phyloP scores from a whole-genome alignment of 1,140 invertebrate genomes.

The Megalopta genalis region DNA sequence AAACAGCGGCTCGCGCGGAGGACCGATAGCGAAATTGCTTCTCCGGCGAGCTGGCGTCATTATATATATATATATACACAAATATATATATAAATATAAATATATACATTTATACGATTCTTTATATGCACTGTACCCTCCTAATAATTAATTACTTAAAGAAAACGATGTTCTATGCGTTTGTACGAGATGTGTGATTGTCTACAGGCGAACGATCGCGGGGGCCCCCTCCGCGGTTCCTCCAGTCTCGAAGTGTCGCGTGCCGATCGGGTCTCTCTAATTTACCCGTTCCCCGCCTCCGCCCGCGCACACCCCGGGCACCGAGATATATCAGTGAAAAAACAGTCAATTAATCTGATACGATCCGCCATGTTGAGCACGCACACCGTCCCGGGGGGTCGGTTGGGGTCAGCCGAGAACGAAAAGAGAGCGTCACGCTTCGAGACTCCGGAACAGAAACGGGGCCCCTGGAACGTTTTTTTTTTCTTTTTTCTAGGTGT shows the following conservation, averaged over 20 bases:
- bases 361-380: background rate
- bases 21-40: constrained; percentile 78
- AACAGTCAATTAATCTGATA: constrained; percentile 40
- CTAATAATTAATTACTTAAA: constrained; percentile 65
- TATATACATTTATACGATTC: constrained; percentile 77
- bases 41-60: constrained; percentile 79
- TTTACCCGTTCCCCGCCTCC: too few species aligned
- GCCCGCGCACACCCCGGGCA: background rate
- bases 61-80: constrained; percentile 63
- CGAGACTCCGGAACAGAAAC: constrained; percentile 55
- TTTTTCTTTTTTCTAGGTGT: constrained; percentile 29
- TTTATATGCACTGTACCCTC: constrained; percentile 78
- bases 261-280: background rate
- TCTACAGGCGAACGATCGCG: constrained; percentile 38
- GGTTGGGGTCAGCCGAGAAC: background rate
- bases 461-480: background rate
- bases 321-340: background rate
- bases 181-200: constrained; percentile 68
- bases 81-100: constrained; percentile 76
- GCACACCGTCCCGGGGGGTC: too few species aligned
- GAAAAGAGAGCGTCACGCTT: constrained; percentile 48
- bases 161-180: constrained; percentile 69
- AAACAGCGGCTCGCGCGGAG: constrained; percentile 80
- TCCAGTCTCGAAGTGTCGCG: constrained; percentile 62
- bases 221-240: constrained; percentile 34